phyloP scores from a whole-genome alignment of 2,888 invertebrate genomes.

The Pyrochroa serraticornis region DNA sequence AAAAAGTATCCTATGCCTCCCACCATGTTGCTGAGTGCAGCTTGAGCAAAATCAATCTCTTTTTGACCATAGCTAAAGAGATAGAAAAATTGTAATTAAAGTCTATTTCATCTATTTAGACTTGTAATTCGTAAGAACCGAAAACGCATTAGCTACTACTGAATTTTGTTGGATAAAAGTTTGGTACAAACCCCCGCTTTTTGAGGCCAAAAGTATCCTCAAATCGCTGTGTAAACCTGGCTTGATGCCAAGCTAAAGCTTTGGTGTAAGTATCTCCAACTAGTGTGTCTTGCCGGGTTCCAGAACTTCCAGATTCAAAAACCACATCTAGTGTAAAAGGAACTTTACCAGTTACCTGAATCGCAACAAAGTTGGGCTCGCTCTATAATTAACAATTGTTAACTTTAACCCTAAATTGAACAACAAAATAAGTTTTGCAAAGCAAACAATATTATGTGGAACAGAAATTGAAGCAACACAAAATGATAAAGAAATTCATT shows the following conservation, averaged over 20 bases:
- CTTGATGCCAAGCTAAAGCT: slow-evolving; percentile 66
- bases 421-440: not conserved
- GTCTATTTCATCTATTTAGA: not conserved
- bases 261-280: slow-evolving; percentile 70
- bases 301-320: slow-evolving; percentile 77
- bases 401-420: not conserved
- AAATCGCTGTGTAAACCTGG: slow-evolving; percentile 77
- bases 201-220: slow-evolving; percentile 78
- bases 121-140: not conserved
- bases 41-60: slow-evolving; percentile 77
- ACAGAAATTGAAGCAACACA: too few relatives aligned
- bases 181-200: slow-evolving; percentile 66
- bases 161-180: not conserved
- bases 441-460: too few relatives aligned
- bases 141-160: not conserved
- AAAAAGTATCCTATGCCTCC: slow-evolving; percentile 98
- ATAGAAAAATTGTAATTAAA: slow-evolving; percentile 3
- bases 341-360: slow-evolving; percentile 76
- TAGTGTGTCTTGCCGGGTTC: slow-evolving; percentile 62
- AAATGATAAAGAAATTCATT: too few relatives aligned
- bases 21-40: slow-evolving; percentile 90
- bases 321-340: slow-evolving; percentile 85
- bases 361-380: slow-evolving; percentile 78
- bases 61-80: slow-evolving; percentile 62
- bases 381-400: slow-evolving; percentile 47